Evolutionary conservation across 2,888 invertebrate genomes (phyloP), one percentile per base, ranked within the genome.

Genomic region (Clanis bilineata): DNA sequence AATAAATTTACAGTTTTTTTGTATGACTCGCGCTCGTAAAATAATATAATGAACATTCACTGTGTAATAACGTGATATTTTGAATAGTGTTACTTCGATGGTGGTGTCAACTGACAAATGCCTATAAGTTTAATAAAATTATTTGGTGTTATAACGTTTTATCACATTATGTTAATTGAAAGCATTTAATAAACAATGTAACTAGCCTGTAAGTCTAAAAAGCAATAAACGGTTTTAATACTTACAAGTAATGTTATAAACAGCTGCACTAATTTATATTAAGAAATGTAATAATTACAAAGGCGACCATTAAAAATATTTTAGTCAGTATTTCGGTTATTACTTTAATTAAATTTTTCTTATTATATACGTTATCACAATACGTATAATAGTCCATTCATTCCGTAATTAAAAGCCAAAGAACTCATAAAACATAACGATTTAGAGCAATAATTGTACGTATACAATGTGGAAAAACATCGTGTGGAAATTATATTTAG

Each of bases 361-460:
- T 64, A 41, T 59, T 62, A 56, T 63, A 58, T 51, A 60, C 55
- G 61, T 60, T 64, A 65, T 63, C 57, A 67, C 68, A 68, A 68
- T 64, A 62, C 60, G 65, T 65, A 64, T 71, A 69, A 69, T 60
- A 67, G 56, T 64, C 66, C 65, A 70, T 71, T 68, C 65, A n/a
- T n/a, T 66, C 66, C 36, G 57, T 66, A 67, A 69, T 69, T 61
- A 62, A 62, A 66, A 66, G 66, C 64, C 67, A 69, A 69, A 60
- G 61, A 70, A 67, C 69, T 62, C 67, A 65, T 71, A 69, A 44
- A 45, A 45, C 12, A 12, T 21, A 10, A 45, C 22, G 6, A 23
- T 23, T 12, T 45, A 23, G 10, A 23, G 12, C n/a, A n/a, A n/a
- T 45, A 45, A 23, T 23, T 45, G 44, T 45, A 12, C 3, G 3